These are phyloP conservation scores for Euplagia quadripunctaria DNA, from an alignment of 2,888 invertebrate species.

Conservation along the genomic window DNA sequence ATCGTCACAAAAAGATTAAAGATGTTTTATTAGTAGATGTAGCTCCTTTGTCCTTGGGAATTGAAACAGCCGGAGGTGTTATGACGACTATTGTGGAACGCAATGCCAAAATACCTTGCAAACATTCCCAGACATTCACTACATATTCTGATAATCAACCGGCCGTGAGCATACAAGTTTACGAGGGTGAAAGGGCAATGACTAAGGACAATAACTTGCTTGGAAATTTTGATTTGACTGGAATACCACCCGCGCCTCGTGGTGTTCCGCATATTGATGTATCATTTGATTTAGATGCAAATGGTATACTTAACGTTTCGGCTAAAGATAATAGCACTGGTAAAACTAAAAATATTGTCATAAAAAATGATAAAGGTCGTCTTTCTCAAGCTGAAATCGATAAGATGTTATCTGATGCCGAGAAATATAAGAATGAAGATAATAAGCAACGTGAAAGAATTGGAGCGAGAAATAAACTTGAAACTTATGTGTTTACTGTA, in stretches of 20 bases:
- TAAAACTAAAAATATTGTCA: conserved; percentile 92
- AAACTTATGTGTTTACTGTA: conserved; percentile 90
- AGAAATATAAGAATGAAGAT: conserved; percentile 91
- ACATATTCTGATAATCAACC: conserved; percentile 94
- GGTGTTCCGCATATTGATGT: conserved; percentile 90
- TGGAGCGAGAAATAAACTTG: conserved; percentile 90
- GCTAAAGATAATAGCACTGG: conserved; percentile 90
- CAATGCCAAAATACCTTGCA: conserved; percentile 91
- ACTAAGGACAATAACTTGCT: conserved; percentile 92
- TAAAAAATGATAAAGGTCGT: conserved; percentile 94
- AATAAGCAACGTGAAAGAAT: conserved; percentile 89
- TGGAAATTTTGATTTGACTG: conserved; percentile 89
- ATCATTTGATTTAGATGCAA: conserved; percentile 92
- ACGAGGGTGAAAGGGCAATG: conserved; percentile 93
- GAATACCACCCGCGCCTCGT: conserved; percentile 90
- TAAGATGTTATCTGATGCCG: conserved; percentile 92
- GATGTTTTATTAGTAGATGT: conserved; percentile 88
- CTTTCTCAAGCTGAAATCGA: conserved; percentile 94
- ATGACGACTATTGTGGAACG: conserved; percentile 92
- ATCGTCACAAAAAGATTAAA: conserved; percentile 92
- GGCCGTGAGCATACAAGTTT: conserved; percentile 91
- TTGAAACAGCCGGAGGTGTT: conserved; percentile 93
- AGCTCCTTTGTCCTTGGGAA: conserved; percentile 89
- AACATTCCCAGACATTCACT: conserved; percentile 91
- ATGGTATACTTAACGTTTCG: conserved; percentile 93